A percentile compares a stretch with the other conserved stretches of the same genome.
phyloP scores from a whole-genome alignment of 2,113 vertebrate species.

The Oxyruncus cristatus region DNA sequence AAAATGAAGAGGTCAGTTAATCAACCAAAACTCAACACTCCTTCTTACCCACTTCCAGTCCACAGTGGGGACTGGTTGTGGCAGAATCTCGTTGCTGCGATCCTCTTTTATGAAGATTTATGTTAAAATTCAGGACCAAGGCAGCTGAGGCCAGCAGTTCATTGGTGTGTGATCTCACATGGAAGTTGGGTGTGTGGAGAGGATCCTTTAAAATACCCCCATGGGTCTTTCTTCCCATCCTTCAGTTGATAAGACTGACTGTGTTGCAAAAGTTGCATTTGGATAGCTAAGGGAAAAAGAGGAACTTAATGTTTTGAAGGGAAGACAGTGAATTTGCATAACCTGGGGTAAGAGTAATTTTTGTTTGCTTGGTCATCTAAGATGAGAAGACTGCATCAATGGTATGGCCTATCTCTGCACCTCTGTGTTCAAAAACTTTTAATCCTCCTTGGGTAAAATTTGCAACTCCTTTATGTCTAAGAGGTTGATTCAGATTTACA shows the following conservation, averaged over 20 bases:
- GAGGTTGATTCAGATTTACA: neutral
- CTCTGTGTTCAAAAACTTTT: neutral
- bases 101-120: neutral
- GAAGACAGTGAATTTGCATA: neutral
- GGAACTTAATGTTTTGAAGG: neutral
- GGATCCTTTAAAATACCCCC: neutral
- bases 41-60: neutral
- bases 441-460: neutral
- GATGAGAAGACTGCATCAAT: neutral
- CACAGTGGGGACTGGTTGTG: neutral
- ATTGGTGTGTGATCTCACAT: accelerated
- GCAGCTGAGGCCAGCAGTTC: neutral
- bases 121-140: neutral
- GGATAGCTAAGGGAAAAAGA: neutral
- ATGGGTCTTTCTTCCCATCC: neutral
- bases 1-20: slow-evolving; percentile 91
- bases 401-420: neutral
- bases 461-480: neutral
- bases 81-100: neutral
- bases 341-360: neutral
- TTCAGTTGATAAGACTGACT: neutral
- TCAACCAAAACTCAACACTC: neutral
- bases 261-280: neutral
- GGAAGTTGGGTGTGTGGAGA: neutral
- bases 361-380: neutral